Base-by-base conservation (phyloP, 1,140 invertebrate species). In the Leptonema lineaticorne region DNA sequence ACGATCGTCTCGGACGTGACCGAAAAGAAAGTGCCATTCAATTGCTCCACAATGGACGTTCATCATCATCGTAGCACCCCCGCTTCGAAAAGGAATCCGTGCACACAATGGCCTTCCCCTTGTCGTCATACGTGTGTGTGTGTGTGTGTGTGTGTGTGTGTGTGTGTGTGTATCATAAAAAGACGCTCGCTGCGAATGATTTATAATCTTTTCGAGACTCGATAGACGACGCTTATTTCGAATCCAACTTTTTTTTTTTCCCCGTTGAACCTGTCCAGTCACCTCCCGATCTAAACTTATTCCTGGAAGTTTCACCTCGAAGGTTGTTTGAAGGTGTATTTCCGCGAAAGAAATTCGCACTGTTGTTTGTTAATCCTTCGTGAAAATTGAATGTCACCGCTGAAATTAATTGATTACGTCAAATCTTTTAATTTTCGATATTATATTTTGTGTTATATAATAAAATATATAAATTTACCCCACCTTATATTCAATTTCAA, bases 1-100 rank as follows among this genome's bases (percentile, higher is more conserved):
- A n/a, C n/a, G n/a, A n/a, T 53, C 14, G 46, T 53, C 20, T 22
- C 50, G 22, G n/a, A 14, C 50, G 18, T 53, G 50, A 53, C 20
- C 22, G 50, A 53, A 53, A n/a, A 53, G 50, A 53, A 53, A 53
- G 50, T 53, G 50, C 50, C 27, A n/a, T 53, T 26, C 50, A 53
- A 53, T 53, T 53, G 50, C 18, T 24, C 22, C 50, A 53, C 50
- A 53, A 53, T 53, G 50, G 50, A 2, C 50, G 50, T 53, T 7
- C 50, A 41, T 41, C 37, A 41, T 41, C 37, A 14, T 41, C 16
- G 50, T n/a, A n/a, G n/a, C n/a, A n/a, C n/a, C n/a, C n/a, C 9
- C 50, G 50, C 24, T 24, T 26, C n/a, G n/a, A n/a, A n/a, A n/a
- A n/a, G 37, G 50, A 53, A 53, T 53, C 50, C 24, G 50, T 11